These are phyloP conservation scores for Pterostichus niger DNA, from an alignment of 2,888 invertebrate species.

Conservation along the genomic window DNA sequence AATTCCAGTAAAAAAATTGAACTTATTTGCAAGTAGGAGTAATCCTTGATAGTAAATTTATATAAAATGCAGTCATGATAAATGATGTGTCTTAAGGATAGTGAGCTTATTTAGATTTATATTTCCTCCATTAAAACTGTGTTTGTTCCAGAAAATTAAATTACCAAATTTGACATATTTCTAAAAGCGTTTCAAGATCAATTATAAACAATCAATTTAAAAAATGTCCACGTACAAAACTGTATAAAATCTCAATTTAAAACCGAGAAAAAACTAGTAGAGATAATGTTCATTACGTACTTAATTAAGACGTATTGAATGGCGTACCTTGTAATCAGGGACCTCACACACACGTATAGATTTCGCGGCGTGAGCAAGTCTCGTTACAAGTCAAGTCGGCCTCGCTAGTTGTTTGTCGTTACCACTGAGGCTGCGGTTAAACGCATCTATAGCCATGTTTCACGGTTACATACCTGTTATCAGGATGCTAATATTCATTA, in stretches of 20 bases:
- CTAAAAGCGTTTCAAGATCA: slow-evolving; percentile 30
- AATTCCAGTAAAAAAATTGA: slow-evolving; percentile 9
- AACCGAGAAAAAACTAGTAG: neutral
- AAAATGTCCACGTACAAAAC: slow-evolving; percentile 37
- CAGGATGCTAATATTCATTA: slow-evolving; percentile 8
- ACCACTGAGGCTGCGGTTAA: slow-evolving; percentile 28
- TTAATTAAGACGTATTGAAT: slow-evolving; percentile 48
- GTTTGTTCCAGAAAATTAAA: no score
- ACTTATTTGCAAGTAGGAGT: slow-evolving; percentile 46
- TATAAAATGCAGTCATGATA: slow-evolving; percentile 13
- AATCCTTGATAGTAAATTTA: slow-evolving; percentile 37
- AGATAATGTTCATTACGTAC: slow-evolving; percentile 34
- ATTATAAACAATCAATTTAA: neutral
- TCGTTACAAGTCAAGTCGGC: slow-evolving; percentile 20
- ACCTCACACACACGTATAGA: slow-evolving; percentile 18
- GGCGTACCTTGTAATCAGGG: slow-evolving; percentile 31
- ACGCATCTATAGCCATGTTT: slow-evolving; percentile 7
- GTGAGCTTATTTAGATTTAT: neutral
- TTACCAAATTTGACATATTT: no score
- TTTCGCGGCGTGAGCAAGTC: slow-evolving; percentile 1
- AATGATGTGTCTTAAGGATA: neutral
- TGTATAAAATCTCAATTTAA: slow-evolving; percentile 38
- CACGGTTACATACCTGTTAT: neutral
- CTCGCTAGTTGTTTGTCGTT: neutral
- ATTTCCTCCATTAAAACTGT: neutral